A percentile compares a stretch with the other conserved stretches of the same genome.
Conservation (phyloP, 2,797 vertebrate species). For the Crenuchus spilurus region DNA sequence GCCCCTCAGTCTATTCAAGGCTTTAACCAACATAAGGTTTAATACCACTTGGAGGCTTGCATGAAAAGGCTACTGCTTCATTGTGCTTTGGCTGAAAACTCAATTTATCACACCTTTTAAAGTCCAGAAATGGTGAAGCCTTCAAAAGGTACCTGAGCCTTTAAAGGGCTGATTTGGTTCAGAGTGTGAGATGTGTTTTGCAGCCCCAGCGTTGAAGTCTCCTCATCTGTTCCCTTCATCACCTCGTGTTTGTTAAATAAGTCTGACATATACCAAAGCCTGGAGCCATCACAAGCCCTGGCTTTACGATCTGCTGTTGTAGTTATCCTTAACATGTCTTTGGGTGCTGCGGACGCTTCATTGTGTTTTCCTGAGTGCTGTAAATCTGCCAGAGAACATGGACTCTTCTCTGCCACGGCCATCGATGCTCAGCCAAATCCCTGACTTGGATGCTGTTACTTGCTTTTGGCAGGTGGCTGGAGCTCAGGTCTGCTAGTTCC, state of each 20-base stretch:
- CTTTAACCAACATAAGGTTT: too few species aligned
- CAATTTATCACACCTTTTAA: too few species aligned
- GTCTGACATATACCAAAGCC: constrained; percentile 28
- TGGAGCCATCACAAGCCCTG: constrained; percentile 14
- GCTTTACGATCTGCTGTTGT: constrained; percentile 49
- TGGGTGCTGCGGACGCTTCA: constrained; percentile 46
- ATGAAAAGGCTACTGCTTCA: too few species aligned
- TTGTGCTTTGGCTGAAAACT: too few species aligned
- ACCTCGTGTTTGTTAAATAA: constrained; percentile 42
- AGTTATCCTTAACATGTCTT: constrained; percentile 54
- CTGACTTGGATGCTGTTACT: constrained; percentile 51
- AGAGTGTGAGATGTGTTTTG: background rate
- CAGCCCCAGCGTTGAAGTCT: constrained; percentile 43
- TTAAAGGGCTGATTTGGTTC: background rate
- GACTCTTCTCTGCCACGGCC: constrained; percentile 55
- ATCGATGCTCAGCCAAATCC: constrained; percentile 55
- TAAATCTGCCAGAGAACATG: constrained; percentile 64
- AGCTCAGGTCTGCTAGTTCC: constrained; percentile 66
- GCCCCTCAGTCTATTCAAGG: too few species aligned
- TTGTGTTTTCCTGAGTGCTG: constrained; percentile 52
- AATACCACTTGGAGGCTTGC: too few species aligned
- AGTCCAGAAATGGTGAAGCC: background rate
- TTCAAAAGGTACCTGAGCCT: background rate
- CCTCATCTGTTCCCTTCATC: constrained; percentile 59
- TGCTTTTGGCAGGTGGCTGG: constrained; percentile 62